phyloP scores from a whole-genome alignment of 2,113 vertebrate species.

The Onychorhynchus coronatus region DNA sequence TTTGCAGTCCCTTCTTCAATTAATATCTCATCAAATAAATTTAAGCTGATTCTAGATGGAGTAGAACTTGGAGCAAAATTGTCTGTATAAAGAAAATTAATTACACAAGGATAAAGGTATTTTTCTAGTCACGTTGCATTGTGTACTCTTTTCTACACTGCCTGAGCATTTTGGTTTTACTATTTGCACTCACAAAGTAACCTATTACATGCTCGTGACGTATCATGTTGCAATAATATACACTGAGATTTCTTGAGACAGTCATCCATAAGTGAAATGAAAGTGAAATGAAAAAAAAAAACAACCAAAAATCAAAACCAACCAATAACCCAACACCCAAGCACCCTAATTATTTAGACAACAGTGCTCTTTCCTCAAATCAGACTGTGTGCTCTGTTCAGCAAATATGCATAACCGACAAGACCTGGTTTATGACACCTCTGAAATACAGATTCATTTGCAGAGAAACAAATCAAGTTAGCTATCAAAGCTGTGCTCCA shows the following conservation, averaged over 20 bases:
- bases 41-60: constrained; percentile 80
- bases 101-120: neutral
- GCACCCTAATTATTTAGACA: neutral
- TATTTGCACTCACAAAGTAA: neutral
- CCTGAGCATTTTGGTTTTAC: neutral
- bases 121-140: neutral
- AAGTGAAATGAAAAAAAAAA: neutral
- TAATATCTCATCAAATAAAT: constrained; percentile 92
- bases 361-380: neutral
- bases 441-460: neutral
- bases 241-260: neutral
- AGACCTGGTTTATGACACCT: neutral
- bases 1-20: constrained; percentile 89
- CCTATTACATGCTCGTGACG: neutral
- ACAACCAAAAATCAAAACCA: neutral
- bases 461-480: neutral
- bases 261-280: neutral
- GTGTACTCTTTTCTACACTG: neutral
- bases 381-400: neutral
- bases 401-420: neutral
- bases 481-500: neutral
- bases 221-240: neutral
- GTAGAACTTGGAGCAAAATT: constrained; percentile 39
- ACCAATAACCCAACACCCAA: neutral
- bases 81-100: constrained; percentile 47